phyloP scores from a whole-genome alignment of 1,140 invertebrate species.

The Hyles euphorbiae region DNA sequence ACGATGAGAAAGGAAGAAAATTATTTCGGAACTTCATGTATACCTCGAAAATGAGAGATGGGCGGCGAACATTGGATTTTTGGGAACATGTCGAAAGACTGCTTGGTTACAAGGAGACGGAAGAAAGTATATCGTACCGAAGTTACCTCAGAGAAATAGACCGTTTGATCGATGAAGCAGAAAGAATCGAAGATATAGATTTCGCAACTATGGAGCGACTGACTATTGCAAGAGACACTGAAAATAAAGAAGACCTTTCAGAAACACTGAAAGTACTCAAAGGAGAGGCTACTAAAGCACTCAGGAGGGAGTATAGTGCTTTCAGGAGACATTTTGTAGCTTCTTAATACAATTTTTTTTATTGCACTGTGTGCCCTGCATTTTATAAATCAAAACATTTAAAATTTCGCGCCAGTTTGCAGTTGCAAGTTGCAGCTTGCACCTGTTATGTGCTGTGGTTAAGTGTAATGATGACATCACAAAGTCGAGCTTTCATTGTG shows the following conservation, averaged over 20 bases:
- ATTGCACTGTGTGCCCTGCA: slow-evolving; percentile 21
- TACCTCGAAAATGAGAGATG: slow-evolving; percentile 57
- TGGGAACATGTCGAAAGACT: slow-evolving; percentile 63
- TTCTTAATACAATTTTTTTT: slow-evolving; percentile 24
- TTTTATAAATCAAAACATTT: slow-evolving; percentile 23
- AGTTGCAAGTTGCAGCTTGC: neutral
- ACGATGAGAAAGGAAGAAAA: slow-evolving; percentile 62
- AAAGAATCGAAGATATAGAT: slow-evolving; percentile 64
- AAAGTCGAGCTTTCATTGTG: too few relatives aligned
- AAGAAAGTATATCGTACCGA: slow-evolving; percentile 38
- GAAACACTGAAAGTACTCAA: slow-evolving; percentile 57
- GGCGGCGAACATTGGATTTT: slow-evolving; percentile 52
- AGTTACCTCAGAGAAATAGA: slow-evolving; percentile 46
- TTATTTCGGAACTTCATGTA: slow-evolving; percentile 69
- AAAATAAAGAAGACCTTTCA: slow-evolving; percentile 54
- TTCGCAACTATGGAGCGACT: slow-evolving; percentile 62
- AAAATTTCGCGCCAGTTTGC: slow-evolving; percentile 34
- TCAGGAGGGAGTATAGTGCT: slow-evolving; percentile 56
- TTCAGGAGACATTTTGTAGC: slow-evolving; percentile 56
- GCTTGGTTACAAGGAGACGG: slow-evolving; percentile 39
- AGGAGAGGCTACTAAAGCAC: slow-evolving; percentile 53
- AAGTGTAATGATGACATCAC: too few relatives aligned
- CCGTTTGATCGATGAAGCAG: slow-evolving; percentile 53
- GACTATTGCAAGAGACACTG: slow-evolving; percentile 44
- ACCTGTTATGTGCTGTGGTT: too few relatives aligned